Evolutionary conservation across 53 echinoderm and acorn worm species (phyloP).

Genomic region (Luidia sarsii): DNA sequence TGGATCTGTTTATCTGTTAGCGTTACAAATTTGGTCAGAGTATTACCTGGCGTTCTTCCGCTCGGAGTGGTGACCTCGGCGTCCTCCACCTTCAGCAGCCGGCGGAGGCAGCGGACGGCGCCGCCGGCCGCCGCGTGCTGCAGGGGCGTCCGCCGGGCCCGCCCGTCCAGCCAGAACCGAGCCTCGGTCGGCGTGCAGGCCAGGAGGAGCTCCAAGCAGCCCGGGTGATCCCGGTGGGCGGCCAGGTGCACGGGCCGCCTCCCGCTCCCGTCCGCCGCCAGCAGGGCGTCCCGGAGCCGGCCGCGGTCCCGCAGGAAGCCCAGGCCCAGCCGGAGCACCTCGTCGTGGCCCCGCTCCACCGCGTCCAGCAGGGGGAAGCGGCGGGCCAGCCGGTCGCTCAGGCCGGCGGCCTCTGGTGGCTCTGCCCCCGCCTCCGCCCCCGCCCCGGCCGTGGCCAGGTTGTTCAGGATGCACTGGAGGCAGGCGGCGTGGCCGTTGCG

Average conservation of each 20-base stretch:
- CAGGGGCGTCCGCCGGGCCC: conserved; percentile 31
- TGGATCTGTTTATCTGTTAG: too few species aligned
- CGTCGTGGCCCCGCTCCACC: conserved; percentile 45
- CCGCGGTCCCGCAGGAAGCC: conserved; percentile 38
- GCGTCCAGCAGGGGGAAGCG: conserved; percentile 35
- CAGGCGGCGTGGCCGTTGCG: conserved; percentile 43
- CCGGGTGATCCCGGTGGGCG: conserved; percentile 36
- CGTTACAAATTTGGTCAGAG: too few species aligned
- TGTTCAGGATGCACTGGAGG: conserved; percentile 46
- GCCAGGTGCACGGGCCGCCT: conserved; percentile 46
- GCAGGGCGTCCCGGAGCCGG: conserved; percentile 28
- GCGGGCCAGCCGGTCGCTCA: conserved; percentile 14
- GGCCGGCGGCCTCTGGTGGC: conserved; percentile 12
- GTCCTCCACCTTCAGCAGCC: conserved; percentile 46
- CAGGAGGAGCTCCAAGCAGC: conserved; percentile 48
- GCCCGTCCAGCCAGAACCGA: conserved; percentile 32
- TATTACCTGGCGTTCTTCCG: conserved; percentile 51
- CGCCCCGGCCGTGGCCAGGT: too few species aligned
- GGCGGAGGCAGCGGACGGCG: conserved; percentile 39
- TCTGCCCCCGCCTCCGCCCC: too few species aligned
- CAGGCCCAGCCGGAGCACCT: conserved; percentile 41
- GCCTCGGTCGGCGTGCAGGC: conserved; percentile 22
- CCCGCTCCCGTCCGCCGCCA: conserved; percentile 19
- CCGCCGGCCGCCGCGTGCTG: conserved; percentile 55
- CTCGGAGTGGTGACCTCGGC: conserved; percentile 11